Evolutionary conservation across 2,888 invertebrate species (phyloP), one percentile per base, ranked within the genome.

Genomic region (Laothoe populi): DNA sequence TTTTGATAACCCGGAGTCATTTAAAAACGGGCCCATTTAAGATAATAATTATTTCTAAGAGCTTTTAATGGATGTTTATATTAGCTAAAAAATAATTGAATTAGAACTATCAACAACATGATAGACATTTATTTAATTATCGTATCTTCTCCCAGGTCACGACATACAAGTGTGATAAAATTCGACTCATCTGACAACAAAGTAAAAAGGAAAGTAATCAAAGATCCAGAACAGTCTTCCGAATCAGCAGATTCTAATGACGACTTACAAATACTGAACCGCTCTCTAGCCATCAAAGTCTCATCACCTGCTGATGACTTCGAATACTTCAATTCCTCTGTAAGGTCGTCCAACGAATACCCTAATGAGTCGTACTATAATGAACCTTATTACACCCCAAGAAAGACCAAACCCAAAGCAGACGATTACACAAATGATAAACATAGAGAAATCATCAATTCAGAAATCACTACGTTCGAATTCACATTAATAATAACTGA

Each of bases 301-400:
- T 86, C 91, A 64, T 71, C 94, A n/a, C 93, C 94, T 38, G 90
- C 90, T 57, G 94, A 94, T 82, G 94, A 94, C 75, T 95, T 95
- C 75, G 94, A 94, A 64, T 95, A 95, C 74, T 95, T 94, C 77
- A 93, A 94, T 58, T 92, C 93, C 0, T 87, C 86, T 1, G 64
- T 79, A 0, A 81, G 87, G 0, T 86, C 90, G 8, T 82, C 88
- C 61, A 86, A 82, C 59, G 84, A 84, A 1, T 81, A 84, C 61
- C 75, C 87, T 0, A 86, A 88, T 58, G 89, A 92, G n/a, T 74
- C 86, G 0, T 76, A 85, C 11, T 87, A 86, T 74, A 68, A 73
- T 10, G 88, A 88, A 19, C 81, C 85, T 0, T 82, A 77, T 63
- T 80, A 84, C 60, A 72, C 86, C 0, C 86, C 88, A 4, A 79